phyloP scores from a whole-genome alignment of 2,888 invertebrate species.

The Orthonevra nobilis region DNA sequence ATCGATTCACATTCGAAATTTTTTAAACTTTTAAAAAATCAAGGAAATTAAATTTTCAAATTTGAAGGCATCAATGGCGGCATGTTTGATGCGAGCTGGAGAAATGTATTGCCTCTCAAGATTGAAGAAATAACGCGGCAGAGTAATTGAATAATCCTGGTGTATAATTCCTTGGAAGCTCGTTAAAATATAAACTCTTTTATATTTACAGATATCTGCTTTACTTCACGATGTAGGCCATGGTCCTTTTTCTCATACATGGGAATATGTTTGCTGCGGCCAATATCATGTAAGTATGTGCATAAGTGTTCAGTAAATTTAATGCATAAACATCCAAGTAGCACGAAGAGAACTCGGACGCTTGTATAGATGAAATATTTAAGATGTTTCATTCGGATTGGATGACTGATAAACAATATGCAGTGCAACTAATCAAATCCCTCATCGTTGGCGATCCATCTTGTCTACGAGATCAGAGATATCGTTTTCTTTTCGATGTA shows the following conservation, averaged over 20 bases:
- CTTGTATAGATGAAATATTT: slow-evolving; percentile 76
- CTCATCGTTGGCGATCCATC: slow-evolving; percentile 74
- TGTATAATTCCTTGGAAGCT: too few relatives aligned
- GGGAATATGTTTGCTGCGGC: slow-evolving; percentile 80
- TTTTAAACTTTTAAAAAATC: too few relatives aligned
- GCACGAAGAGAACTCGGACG: slow-evolving; percentile 75
- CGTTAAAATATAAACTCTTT: slow-evolving; percentile 14
- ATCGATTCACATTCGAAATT: too few relatives aligned
- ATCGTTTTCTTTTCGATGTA: slow-evolving; percentile 76
- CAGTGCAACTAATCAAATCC: slow-evolving; percentile 75
- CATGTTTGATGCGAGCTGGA: too few relatives aligned
- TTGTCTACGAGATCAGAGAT: slow-evolving; percentile 68
- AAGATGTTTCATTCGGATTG: slow-evolving; percentile 66
- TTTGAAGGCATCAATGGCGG: too few relatives aligned
- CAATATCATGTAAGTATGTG: slow-evolving; percentile 57
- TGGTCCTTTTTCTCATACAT: slow-evolving; percentile 85
- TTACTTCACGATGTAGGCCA: slow-evolving; percentile 86
- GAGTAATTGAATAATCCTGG: too few relatives aligned
- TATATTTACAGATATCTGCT: slow-evolving; percentile 84
- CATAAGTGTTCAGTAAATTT: slow-evolving; percentile 4
- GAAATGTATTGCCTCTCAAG: too few relatives aligned
- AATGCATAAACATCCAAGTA: slow-evolving; percentile 33
- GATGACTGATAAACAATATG: slow-evolving; percentile 71
- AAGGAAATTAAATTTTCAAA: too few relatives aligned
- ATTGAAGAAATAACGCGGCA: too few relatives aligned